Percentiles rank a stretch among this genome's conserved stretches.
Evolutionary conservation across 2,888 invertebrate genomes (phyloP).

Genomic region (Scaptomyza polygonia): DNA sequence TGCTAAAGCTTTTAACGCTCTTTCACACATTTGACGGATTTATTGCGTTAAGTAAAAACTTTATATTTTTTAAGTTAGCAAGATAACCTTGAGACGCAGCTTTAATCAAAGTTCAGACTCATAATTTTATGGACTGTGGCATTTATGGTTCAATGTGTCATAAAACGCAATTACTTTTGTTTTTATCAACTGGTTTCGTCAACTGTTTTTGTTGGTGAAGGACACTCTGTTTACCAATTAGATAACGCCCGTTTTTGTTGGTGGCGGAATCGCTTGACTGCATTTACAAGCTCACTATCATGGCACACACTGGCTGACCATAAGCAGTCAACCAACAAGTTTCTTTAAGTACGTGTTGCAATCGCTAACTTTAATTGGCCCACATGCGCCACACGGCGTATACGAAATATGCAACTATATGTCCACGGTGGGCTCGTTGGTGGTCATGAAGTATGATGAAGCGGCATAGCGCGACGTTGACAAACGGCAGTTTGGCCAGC

Average conservation of each 20-base stretch:
- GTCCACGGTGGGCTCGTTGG: slow-evolving; percentile 38
- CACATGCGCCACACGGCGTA: slow-evolving; percentile 47
- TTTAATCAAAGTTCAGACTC: slow-evolving; percentile 16
- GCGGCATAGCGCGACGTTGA: slow-evolving; percentile 8
- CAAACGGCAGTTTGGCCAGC: slow-evolving; percentile 27
- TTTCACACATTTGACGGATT: background rate
- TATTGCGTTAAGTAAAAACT: background rate
- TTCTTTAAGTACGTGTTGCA: slow-evolving; percentile 43
- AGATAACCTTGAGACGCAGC: background rate
- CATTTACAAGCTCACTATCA: slow-evolving; percentile 79
- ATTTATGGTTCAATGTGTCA: slow-evolving; percentile 4
- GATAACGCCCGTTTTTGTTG: slow-evolving; percentile 16
- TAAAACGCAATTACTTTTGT: slow-evolving; percentile 12
- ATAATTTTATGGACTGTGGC: slow-evolving; percentile 1
- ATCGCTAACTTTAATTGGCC: slow-evolving; percentile 55
- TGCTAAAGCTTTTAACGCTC: slow-evolving; percentile 55
- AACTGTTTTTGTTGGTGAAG: slow-evolving; percentile 25
- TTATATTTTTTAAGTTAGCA: background rate
- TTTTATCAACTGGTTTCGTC: slow-evolving; percentile 20
- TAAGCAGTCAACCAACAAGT: slow-evolving; percentile 26
- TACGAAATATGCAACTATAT: slow-evolving; percentile 46
- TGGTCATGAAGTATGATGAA: slow-evolving; percentile 27
- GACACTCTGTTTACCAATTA: slow-evolving; percentile 16
- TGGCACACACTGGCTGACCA: slow-evolving; percentile 53
- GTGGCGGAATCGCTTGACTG: slow-evolving; percentile 49